Evolutionary conservation across 2,113 vertebrate species (phyloP).

Genomic region (cattle (Bos taurus)): DNA sequence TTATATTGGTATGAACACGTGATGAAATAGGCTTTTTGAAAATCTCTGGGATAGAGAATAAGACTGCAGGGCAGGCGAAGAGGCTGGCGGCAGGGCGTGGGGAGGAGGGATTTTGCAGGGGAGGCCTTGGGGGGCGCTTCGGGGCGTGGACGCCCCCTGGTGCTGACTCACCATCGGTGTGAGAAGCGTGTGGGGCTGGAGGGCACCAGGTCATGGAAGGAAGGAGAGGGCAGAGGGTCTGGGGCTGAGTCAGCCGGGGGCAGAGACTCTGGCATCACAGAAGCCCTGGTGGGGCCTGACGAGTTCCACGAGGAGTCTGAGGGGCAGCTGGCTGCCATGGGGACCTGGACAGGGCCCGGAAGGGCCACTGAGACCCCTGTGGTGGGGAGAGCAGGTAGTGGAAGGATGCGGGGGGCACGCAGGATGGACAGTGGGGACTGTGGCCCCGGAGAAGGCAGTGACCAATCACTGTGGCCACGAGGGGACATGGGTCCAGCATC

Average conservation of each 20-base stretch:
- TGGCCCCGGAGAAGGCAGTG: not conserved
- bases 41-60: not conserved
- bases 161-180: not conserved
- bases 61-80: not conserved
- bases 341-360: not conserved
- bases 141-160: too few species aligned
- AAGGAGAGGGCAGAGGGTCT: not conserved
- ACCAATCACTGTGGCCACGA: not conserved
- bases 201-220: not conserved
- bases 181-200: too few species aligned
- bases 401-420: fast-evolving
- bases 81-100: not conserved
- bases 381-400: not conserved
- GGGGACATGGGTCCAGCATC: not conserved
- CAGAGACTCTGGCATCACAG: not conserved
- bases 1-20: not conserved
- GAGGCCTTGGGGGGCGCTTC: not conserved
- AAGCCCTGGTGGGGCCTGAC: not conserved
- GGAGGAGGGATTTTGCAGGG: too few species aligned
- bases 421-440: not conserved
- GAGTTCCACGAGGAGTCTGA: not conserved
- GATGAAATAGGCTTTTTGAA: not conserved
- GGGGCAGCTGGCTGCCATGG: not conserved
- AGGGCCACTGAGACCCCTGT: not conserved
- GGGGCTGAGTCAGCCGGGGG: not conserved